Evolutionary conservation across 1,140 invertebrate genomes (phyloP).

Genomic region (Drosophila melanogaster): DNA sequence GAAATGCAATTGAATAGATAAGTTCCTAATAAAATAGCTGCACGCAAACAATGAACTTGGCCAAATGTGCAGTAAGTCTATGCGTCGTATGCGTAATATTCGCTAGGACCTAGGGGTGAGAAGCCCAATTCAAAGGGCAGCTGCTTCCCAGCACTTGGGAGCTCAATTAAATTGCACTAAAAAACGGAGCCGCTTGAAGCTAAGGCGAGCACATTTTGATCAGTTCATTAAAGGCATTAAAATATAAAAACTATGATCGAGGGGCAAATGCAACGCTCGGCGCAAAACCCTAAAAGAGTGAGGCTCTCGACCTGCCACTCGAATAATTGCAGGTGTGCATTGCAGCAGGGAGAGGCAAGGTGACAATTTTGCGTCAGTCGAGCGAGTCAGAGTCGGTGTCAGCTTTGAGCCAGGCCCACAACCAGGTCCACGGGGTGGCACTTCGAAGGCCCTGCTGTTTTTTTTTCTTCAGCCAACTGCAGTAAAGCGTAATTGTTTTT

Average conservation of each 20-base stretch:
- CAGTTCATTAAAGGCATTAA: constrained; percentile 69
- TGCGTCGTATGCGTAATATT: constrained; percentile 61
- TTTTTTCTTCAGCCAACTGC: constrained; percentile 23
- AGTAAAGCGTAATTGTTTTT: constrained; percentile 66
- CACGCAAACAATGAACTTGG: constrained; percentile 38
- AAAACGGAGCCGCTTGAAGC: constrained; percentile 28
- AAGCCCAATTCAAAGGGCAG: constrained; percentile 28
- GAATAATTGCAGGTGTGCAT: constrained; percentile 78
- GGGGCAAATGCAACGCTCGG: constrained; percentile 18
- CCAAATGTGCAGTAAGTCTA: constrained; percentile 19
- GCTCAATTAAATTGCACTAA: constrained; percentile 68
- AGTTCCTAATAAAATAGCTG: constrained; percentile 56
- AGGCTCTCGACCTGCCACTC: constrained; percentile 41
- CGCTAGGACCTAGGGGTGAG: background rate
- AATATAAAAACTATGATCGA: constrained; percentile 46
- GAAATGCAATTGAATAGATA: constrained; percentile 58
- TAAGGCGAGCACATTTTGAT: constrained; percentile 59
- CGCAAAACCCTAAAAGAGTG: constrained; percentile 34
- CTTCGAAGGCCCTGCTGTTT: constrained; percentile 19
- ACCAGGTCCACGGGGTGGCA: constrained; percentile 40
- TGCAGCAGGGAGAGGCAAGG: constrained; percentile 64
- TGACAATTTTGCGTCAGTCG: constrained; percentile 80
- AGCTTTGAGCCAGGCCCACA: constrained; percentile 27
- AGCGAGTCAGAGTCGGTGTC: constrained; percentile 61
- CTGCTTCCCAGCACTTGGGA: constrained; percentile 38